Evolutionary conservation across 2,797 vertebrate genomes (phyloP).

Genomic region (Peromyscus aztecus): DNA sequence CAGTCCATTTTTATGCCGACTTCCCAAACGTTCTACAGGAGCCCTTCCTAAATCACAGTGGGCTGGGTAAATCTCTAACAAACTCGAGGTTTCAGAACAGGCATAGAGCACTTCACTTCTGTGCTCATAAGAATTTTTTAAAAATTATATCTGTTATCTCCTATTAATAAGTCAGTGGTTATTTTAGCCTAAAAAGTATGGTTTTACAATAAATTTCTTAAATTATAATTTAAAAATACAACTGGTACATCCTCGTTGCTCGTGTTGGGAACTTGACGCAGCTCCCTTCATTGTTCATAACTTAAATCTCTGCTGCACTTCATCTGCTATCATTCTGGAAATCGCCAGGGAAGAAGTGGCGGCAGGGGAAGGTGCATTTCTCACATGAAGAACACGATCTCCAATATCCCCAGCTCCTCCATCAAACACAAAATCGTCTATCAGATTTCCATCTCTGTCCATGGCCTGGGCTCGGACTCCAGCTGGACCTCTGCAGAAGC

Average conservation of each 20-base stretch:
- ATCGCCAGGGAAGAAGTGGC: slow-evolving; percentile 98
- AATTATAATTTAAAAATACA: slow-evolving; percentile 40
- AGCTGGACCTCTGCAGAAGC: slow-evolving; percentile 91
- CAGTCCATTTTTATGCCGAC: not conserved
- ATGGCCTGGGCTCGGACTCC: slow-evolving; percentile 97
- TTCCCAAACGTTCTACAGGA: slow-evolving; percentile 13
- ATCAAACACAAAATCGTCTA: slow-evolving; percentile 98
- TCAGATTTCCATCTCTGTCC: slow-evolving; percentile 92
- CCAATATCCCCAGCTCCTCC: slow-evolving; percentile 92
- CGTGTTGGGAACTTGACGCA: not conserved
- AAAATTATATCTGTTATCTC: slow-evolving; percentile 59
- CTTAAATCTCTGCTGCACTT: slow-evolving; percentile 91
- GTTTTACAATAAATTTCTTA: slow-evolving; percentile 45
- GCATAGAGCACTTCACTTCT: not conserved
- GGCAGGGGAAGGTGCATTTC: slow-evolving; percentile 97
- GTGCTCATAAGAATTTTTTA: slow-evolving; percentile 48
- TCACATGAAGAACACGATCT: slow-evolving; percentile 94
- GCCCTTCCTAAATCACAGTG: not conserved
- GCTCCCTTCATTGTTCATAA: slow-evolving; percentile 84
- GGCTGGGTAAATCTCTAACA: slow-evolving; percentile 6
- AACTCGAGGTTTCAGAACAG: slow-evolving; percentile 33
- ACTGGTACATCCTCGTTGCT: slow-evolving; percentile 21
- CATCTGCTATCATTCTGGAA: slow-evolving; percentile 92
- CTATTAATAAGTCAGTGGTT: slow-evolving; percentile 65
- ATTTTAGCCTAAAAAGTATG: slow-evolving; percentile 34